A percentile compares a stretch with the other conserved stretches of the same genome.
phyloP scores from a whole-genome alignment of 2,797 vertebrate genomes.

The Artibeus lituratus region DNA sequence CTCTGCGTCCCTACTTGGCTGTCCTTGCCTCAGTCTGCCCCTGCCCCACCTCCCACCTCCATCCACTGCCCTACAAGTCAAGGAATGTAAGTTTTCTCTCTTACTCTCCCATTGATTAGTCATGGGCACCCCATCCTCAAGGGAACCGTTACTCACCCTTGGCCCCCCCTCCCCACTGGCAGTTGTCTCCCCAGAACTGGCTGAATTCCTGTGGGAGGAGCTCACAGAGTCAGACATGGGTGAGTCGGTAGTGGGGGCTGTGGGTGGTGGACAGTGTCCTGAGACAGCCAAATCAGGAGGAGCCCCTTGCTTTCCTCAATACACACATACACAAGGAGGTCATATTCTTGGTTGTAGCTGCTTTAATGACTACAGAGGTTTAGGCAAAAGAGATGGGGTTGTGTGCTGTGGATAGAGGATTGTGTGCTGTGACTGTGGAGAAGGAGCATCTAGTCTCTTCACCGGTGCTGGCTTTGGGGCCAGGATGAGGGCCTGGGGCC shows the following conservation, averaged over 20 bases:
- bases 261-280: neutral
- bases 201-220: constrained; percentile 60
- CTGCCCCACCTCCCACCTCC: constrained; percentile 75
- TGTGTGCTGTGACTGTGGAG: neutral
- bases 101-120: constrained; percentile 77
- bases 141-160: constrained; percentile 74
- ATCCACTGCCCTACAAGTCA: constrained; percentile 75
- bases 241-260: neutral
- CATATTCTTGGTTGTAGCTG: neutral
- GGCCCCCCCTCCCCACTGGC: neutral
- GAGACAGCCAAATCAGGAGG: neutral
- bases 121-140: constrained; percentile 72
- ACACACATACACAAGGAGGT: neutral
- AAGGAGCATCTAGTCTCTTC: constrained; percentile 22
- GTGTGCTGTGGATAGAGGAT: neutral
- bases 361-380: neutral
- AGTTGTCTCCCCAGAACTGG: constrained; percentile 54
- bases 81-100: constrained; percentile 74
- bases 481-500: constrained; percentile 46
- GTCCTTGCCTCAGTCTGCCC: constrained; percentile 66
- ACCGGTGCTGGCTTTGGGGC: constrained; percentile 32
- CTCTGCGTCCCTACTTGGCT: constrained; percentile 72
- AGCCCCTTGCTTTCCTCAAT: neutral
- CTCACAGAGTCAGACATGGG: neutral
- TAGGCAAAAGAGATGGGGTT: neutral